Base-by-base conservation (phyloP, 2,888 invertebrate genomes). In the Erpobdella octoculata region DNA sequence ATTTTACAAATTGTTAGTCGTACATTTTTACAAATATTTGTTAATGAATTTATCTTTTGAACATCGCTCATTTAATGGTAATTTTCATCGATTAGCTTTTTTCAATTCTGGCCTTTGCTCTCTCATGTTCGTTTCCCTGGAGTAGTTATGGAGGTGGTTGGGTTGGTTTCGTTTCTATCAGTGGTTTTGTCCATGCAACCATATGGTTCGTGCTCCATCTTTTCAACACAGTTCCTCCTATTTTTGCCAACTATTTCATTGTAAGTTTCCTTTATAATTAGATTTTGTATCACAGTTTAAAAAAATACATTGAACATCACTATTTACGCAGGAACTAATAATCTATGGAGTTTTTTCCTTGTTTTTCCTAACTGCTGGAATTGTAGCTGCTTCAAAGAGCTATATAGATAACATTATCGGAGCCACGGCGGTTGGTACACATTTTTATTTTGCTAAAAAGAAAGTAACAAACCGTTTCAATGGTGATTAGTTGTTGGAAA, bases 281-380 rank as follows among this genome's bases (percentile, higher is more conserved):
- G n/a, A n/a, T n/a, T n/a, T n/a, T n/a, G n/a, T n/a, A n/a, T n/a
- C n/a, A n/a, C n/a, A n/a, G n/a, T n/a, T n/a, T n/a, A n/a, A n/a
- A n/a, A n/a, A n/a, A n/a, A n/a, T n/a, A n/a, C n/a, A n/a, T n/a
- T n/a, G n/a, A n/a, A n/a, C n/a, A n/a, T n/a, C n/a, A n/a, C n/a
- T n/a, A n/a, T n/a, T n/a, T n/a, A n/a, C n/a, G 18, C 70, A 72
- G 72, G 72, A 72, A 58, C 65, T 72, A 65, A 72, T 72, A 21
- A 37, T 38, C 1, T 70, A 70, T 31, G 64, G 41, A 6, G 2
- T 72, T 15, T 53, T 46, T 5, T 69, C 72, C 18, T 36, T 70
- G 9, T 72, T 70, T 69, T 70, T 70, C 70, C 58, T 72, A 61
- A 72, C 70, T 28, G 64, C 72, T 48, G 72, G 72, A 5, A 70